Conservation (phyloP, 2,113 vertebrate genomes). For the Sprattus sprattus region DNA sequence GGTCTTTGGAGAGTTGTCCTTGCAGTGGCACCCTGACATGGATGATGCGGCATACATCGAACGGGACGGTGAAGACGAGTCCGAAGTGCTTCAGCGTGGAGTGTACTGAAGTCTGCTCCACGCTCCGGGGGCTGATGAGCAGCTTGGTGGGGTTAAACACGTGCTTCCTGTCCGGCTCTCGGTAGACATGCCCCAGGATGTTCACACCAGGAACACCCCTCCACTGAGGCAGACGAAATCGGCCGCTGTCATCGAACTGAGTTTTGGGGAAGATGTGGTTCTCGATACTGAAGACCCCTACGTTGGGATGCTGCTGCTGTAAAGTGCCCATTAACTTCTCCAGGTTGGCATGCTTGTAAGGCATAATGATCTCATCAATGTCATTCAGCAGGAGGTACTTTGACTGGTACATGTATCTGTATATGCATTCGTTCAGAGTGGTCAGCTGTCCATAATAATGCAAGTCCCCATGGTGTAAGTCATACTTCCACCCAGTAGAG, state of each 20-base stretch:
- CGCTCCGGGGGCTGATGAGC: slow-evolving; percentile 61
- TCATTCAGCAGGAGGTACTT: slow-evolving; percentile 45
- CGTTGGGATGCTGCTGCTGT: slow-evolving; percentile 56
- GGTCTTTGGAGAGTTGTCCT: no score
- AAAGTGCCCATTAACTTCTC: slow-evolving; percentile 63
- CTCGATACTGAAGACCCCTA: slow-evolving; percentile 66
- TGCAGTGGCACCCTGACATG: slow-evolving; percentile 35
- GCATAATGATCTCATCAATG: slow-evolving; percentile 76
- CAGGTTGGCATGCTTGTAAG: slow-evolving; percentile 62
- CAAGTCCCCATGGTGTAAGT: no score
- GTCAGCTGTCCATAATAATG: no score
- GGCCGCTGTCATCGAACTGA: no score
- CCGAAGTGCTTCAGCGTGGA: slow-evolving; percentile 32
- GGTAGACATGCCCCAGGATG: no score
- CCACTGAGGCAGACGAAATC: no score
- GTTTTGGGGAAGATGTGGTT: slow-evolving; percentile 58
- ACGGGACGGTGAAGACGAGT: background rate
- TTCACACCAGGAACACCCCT: no score
- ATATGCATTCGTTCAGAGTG: no score
- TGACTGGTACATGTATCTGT: no score
- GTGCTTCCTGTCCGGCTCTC: no score
- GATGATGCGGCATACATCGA: background rate
- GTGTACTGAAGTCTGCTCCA: slow-evolving; percentile 51
- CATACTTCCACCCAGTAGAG: no score
- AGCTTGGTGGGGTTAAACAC: slow-evolving; percentile 58